Evolutionary conservation across 2,888 invertebrate species (phyloP), one percentile per base, ranked within the genome.

Genomic region (Campoplex capitator): DNA sequence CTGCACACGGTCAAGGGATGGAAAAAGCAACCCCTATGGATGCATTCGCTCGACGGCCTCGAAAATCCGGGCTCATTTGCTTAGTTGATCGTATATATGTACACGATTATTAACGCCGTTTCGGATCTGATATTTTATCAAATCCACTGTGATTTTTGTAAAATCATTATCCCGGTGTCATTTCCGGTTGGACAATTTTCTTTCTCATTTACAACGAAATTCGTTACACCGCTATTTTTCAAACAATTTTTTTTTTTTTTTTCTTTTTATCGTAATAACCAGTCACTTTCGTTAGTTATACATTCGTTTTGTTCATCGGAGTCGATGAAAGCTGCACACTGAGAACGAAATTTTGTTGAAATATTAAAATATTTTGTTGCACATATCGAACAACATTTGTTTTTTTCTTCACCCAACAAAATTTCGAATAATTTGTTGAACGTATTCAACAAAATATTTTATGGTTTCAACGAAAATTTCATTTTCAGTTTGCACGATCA

Each of bases 71-170:
- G 28, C 42, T 54, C 73, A 62, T 54, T 81, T 67, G 78, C 65
- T 65, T 45, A 67, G 65, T 45, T 45, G 45, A 58, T 38, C 58
- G 62, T 83, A 58, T 48, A 54, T 38, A 58, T 71, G 16, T 23
- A 82, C 48, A 83, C 83, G 23, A 78, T 79, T 83, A 77, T 77
- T 71, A 48, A 58, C 42, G 75, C 62, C 62, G 75, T 79, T 75
- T 84, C 70, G 79, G 73, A 38, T 70, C 70, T 23, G 74, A 79
- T 79, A 38, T 84, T 84, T 84, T 65, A 79, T 75, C 51, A 56
- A 32, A 73, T 48, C 48, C 73, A 45, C 28, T 62, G 48, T 71
- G 32, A 28, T 77, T 65, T 58, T 67, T 62, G 16, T 16, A 62
- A 13, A 62, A 3, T 32, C 62, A 62, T 16, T 62, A 7, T 62